Percentiles rank a stretch among this genome's conserved stretches.
Conservation (phyloP, 2,113 vertebrate genomes). For the Toxotes jaculatrix region DNA sequence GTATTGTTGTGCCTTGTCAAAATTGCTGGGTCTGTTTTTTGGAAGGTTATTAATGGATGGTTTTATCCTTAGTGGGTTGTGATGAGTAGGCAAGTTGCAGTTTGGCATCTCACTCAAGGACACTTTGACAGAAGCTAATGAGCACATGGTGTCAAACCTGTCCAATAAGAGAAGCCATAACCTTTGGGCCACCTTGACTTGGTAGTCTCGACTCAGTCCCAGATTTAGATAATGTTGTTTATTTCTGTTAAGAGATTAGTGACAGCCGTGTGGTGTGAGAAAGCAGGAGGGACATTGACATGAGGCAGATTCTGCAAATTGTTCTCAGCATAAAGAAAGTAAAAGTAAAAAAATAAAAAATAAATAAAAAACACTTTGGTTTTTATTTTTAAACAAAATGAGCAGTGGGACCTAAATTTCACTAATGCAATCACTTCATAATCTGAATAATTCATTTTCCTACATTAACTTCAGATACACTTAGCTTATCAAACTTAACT, state of each 20-base stretch:
- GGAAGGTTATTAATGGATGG: constrained; percentile 27
- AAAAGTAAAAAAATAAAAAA: too few species aligned
- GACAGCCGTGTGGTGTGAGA: not conserved
- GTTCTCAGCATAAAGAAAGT: not conserved
- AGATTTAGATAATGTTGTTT: not conserved
- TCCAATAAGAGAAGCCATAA: not conserved
- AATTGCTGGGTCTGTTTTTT: not conserved
- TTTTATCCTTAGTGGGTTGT: constrained; percentile 5
- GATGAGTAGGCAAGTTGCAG: constrained; percentile 26
- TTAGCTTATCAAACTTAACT: not conserved
- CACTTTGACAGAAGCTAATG: constrained; percentile 15
- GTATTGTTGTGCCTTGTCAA: not conserved
- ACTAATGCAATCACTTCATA: too few species aligned
- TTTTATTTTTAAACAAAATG: too few species aligned
- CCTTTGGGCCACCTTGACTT: not conserved
- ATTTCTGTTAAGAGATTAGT: not conserved
- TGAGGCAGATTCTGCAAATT: too few species aligned
- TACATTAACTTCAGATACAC: not conserved
- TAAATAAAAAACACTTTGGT: too few species aligned
- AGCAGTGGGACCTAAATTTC: too few species aligned
- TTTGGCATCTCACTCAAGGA: constrained; percentile 24
- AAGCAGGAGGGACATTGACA: not conserved
- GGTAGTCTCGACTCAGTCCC: not conserved
- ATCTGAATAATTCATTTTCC: too few species aligned
- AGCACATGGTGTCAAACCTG: constrained; percentile 6